Conservation (phyloP, 2,113 vertebrate genomes). For the Hypomesus transpacificus region DNA sequence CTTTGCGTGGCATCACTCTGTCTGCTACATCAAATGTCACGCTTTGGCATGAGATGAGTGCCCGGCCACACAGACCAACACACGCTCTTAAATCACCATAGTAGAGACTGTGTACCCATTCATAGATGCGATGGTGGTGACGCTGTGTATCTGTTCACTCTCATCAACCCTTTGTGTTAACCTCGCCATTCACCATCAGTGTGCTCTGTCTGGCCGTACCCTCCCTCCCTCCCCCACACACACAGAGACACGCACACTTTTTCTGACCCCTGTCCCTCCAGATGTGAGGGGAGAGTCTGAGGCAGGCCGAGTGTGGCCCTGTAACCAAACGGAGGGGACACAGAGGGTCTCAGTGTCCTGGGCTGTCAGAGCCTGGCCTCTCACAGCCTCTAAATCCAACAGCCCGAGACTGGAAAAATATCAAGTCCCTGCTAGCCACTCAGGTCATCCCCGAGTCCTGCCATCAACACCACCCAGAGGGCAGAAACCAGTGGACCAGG, state of each 20-base stretch:
- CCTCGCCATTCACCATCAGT: too few species aligned
- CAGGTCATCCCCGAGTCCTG: background rate
- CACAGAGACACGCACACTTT: background rate
- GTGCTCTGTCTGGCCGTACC: too few species aligned
- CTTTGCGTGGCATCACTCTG: background rate
- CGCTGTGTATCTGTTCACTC: slow-evolving; percentile 4
- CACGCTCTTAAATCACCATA: background rate
- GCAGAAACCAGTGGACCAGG: background rate
- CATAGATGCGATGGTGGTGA: slow-evolving; percentile 2
- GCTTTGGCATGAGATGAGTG: background rate
- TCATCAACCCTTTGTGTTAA: background rate
- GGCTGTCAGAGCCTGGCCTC: slow-evolving; percentile 19
- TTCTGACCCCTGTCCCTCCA: background rate
- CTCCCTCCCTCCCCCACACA: background rate
- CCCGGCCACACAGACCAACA: background rate
- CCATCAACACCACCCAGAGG: background rate
- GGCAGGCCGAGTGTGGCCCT: background rate
- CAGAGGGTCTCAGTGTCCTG: slow-evolving; percentile 12
- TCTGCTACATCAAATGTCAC: background rate
- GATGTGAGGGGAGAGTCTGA: background rate
- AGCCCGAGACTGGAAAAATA: slow-evolving; percentile 6
- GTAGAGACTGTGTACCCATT: slow-evolving; percentile 14
- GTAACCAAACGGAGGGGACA: slow-evolving; percentile 10
- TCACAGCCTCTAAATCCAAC: slow-evolving; percentile 35
- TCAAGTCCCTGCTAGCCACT: background rate